Percentiles rank a stretch among this genome's conserved stretches.
phyloP scores from a whole-genome alignment of 2,888 invertebrate species.

The Cosmia trapezina region DNA sequence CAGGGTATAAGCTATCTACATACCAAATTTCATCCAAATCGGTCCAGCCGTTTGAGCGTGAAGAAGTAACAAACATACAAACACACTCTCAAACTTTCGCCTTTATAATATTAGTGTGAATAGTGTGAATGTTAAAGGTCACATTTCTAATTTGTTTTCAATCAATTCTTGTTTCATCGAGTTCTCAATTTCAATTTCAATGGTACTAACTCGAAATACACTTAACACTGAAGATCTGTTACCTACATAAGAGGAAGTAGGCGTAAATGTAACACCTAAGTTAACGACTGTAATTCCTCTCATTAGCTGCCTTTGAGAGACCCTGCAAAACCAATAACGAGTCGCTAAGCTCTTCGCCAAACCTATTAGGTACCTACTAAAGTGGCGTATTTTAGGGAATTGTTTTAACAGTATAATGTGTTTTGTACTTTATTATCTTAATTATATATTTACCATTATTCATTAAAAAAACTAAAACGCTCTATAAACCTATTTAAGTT shows the following conservation, averaged over 20 bases:
- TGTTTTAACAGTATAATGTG: slow-evolving; percentile 17
- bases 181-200: slow-evolving; percentile 33
- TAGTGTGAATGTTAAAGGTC: too few species aligned
- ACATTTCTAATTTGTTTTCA: too few species aligned
- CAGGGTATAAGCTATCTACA: too few species aligned
- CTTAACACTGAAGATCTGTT: slow-evolving; percentile 19
- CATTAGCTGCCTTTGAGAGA: slow-evolving; percentile 53
- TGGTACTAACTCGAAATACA: slow-evolving; percentile 8
- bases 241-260: slow-evolving; percentile 6
- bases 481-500: too few species aligned
- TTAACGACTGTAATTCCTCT: slow-evolving; percentile 51
- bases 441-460: background rate
- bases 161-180: background rate
- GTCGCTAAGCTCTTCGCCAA: slow-evolving; percentile 44
- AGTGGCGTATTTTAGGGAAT: slow-evolving; percentile 33
- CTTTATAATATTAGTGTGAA: too few species aligned
- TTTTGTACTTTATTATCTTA: slow-evolving; percentile 20
- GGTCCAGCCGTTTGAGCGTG: too few species aligned
- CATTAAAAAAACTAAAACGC: too few species aligned
- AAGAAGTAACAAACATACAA: too few species aligned
- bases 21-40: too few species aligned
- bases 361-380: slow-evolving; percentile 25
- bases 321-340: slow-evolving; percentile 53
- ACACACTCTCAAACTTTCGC: too few species aligned
- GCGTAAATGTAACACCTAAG: slow-evolving; percentile 37